These are phyloP conservation scores for Muraenolepis orangiensis DNA, from an alignment of 2,797 vertebrate genomes.

Conservation along the genomic window DNA sequence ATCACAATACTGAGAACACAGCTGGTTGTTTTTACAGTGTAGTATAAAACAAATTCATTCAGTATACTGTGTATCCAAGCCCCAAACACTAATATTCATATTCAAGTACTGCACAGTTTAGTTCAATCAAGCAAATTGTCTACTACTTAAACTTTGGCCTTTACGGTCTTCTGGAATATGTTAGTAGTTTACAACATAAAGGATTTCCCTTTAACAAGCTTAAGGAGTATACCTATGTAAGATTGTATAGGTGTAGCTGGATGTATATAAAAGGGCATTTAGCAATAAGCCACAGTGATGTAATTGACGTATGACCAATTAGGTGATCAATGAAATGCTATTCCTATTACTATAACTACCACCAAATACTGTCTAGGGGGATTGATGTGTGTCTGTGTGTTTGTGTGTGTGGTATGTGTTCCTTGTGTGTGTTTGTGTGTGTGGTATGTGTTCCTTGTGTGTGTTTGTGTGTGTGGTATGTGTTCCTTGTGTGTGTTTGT, in stretches of 20 bases:
- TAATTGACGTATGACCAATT: not conserved
- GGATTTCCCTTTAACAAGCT: not conserved
- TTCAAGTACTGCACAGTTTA: slow-evolving; percentile 17
- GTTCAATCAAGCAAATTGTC: not conserved
- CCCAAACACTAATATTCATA: slow-evolving; percentile 42
- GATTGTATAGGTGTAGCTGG: not conserved
- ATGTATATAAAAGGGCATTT: not conserved
- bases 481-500: not conserved
- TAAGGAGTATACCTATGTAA: not conserved
- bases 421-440: not conserved
- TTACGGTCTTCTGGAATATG: not conserved
- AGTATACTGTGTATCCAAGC: slow-evolving; percentile 28
- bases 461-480: not conserved
- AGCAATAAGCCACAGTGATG: slow-evolving; percentile 1
- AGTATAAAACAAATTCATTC: not conserved
- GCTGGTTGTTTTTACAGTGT: not conserved
- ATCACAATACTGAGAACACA: not conserved
- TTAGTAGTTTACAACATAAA: not conserved
- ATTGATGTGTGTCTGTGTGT: too few relatives aligned
- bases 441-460: not conserved
- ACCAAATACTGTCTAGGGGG: not conserved
- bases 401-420: not conserved
- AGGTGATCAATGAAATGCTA: slow-evolving; percentile 4
- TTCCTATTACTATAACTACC: not conserved
- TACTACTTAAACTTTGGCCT: too few relatives aligned